Evolutionary conservation across 2,113 vertebrate species (phyloP).

Genomic region (Boleophthalmus pectinirostris): DNA sequence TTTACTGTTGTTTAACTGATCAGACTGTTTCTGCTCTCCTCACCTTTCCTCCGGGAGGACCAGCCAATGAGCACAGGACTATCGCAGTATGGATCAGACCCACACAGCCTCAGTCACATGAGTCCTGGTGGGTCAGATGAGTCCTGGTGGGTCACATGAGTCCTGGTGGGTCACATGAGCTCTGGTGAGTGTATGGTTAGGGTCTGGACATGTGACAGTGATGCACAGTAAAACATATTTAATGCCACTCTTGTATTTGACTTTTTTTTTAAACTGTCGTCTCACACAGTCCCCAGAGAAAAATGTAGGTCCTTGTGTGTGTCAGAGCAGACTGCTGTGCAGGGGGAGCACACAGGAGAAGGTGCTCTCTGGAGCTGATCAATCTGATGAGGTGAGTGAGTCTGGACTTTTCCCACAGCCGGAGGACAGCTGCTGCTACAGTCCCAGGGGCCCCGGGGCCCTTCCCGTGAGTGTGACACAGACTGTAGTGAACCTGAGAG

Average conservation of each 20-base stretch:
- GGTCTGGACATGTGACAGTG: too few relatives aligned
- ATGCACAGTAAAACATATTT: too few relatives aligned
- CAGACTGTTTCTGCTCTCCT: not conserved
- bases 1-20: not conserved
- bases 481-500: conserved; percentile 1
- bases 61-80: not conserved
- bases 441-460: not conserved
- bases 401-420: conserved; percentile 1
- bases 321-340: too few relatives aligned
- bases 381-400: conserved; percentile 1
- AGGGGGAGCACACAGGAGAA: not conserved
- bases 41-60: not conserved
- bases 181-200: too few relatives aligned
- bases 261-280: not conserved
- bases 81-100: too few relatives aligned
- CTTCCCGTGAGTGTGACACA: not conserved
- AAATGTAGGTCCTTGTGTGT: too few relatives aligned
- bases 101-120: too few relatives aligned
- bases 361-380: not conserved
- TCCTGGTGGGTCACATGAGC: too few relatives aligned
- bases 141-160: too few relatives aligned
- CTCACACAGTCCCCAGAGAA: too few relatives aligned
- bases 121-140: too few relatives aligned
- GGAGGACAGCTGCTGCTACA: not conserved
- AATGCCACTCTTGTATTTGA: too few relatives aligned